Conservation (phyloP, 2,888 invertebrate species). For the Listrodromus nycthemerus region DNA sequence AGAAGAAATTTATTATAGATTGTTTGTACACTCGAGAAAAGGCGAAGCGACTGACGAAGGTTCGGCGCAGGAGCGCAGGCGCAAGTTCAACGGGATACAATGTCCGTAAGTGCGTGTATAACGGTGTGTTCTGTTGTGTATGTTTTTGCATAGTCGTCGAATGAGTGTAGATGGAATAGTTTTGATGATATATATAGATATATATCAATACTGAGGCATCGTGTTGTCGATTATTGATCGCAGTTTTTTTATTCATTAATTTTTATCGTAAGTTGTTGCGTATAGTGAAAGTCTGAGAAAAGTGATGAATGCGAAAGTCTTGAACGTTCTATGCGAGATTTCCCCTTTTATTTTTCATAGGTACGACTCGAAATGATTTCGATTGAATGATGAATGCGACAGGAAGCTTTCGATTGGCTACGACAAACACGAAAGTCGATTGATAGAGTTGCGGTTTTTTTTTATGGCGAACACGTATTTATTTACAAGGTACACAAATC, state of each 20-base stretch:
- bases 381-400: neutral
- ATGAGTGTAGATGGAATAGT: conserved; percentile 33
- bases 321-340: neutral
- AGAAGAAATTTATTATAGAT: neutral
- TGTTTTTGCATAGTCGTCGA: conserved; percentile 9
- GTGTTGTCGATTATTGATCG: conserved; percentile 12
- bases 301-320: conserved; percentile 3
- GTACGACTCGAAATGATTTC: neutral
- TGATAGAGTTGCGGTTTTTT: neutral
- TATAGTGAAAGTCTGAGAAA: neutral
- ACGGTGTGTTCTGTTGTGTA: conserved; percentile 36
- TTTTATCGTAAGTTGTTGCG: neutral
- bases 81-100: neutral
- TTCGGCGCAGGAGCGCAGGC: conserved; percentile 41
- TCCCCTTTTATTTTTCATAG: neutral
- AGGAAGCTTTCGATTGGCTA: conserved; percentile 9
- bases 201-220: conserved; percentile 5
- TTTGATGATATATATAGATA: neutral
- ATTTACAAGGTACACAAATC: conserved; percentile 23
- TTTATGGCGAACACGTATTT: neutral
- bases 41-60: conserved; percentile 53
- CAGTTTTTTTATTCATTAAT: neutral
- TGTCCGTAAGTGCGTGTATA: conserved; percentile 37
- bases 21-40: conserved; percentile 37
- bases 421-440: conserved; percentile 2